Percentiles rank a stretch among this genome's conserved stretches.
Conservation (phyloP, 2,797 vertebrate species). For the Phataginus tricuspis region DNA sequence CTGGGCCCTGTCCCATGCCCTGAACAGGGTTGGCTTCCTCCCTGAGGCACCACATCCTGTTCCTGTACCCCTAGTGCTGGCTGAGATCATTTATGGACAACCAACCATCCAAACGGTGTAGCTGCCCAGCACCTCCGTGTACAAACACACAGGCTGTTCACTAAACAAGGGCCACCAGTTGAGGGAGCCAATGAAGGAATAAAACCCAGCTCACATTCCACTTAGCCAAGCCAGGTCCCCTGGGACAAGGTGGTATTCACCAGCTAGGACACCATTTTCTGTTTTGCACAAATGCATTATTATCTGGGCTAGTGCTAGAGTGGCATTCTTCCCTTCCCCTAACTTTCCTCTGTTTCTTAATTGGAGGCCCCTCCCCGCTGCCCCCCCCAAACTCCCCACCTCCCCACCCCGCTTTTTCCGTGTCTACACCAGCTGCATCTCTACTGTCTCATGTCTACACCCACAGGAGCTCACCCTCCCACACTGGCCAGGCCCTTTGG, state of each 20-base stretch:
- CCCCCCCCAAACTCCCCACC: too few species aligned
- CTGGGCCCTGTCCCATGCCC: background rate
- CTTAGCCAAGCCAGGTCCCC: background rate
- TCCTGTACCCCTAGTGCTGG: background rate
- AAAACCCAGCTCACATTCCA: background rate
- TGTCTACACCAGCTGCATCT: background rate
- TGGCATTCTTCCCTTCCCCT: background rate
- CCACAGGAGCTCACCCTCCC: background rate
- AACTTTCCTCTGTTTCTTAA: background rate
- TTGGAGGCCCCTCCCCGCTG: too few species aligned
- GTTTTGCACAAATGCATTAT: background rate
- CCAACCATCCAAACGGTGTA: background rate
- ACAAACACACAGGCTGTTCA: background rate
- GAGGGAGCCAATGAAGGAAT: background rate
- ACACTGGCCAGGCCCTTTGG: background rate
- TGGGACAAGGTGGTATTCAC: background rate
- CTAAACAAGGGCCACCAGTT: background rate
- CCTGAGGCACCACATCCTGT: background rate
- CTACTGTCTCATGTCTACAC: background rate
- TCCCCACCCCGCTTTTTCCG: background rate
- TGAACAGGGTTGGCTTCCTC: background rate
- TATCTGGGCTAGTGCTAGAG: background rate
- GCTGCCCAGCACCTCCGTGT: accelerated
- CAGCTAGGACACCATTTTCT: background rate
- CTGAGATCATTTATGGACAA: background rate